Conservation (phyloP, 2,113 vertebrate genomes). For the Donacobius atricapilla region DNA sequence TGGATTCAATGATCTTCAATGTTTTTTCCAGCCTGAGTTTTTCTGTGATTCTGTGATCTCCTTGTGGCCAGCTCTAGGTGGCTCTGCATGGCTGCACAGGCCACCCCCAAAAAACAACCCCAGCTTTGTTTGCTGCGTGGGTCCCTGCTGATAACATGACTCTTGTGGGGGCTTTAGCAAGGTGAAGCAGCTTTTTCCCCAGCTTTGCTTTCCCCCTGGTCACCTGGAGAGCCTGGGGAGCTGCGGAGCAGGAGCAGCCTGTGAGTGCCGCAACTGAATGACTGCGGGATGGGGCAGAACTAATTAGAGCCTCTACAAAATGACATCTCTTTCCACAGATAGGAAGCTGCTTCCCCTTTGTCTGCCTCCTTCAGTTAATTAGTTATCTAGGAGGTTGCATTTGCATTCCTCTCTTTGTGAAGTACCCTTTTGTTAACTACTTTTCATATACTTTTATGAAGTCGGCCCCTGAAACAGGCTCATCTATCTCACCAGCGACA, state of each 20-base stretch:
- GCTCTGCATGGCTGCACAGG: accelerated
- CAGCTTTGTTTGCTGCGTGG: not conserved
- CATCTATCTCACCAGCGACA: slow-evolving; percentile 29
- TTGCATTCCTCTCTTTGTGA: not conserved
- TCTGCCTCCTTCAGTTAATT: slow-evolving; percentile 1
- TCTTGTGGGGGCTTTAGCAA: accelerated
- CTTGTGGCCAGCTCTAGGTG: accelerated
- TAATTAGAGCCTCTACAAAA: slow-evolving; percentile 32
- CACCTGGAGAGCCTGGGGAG: not conserved
- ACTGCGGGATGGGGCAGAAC: not conserved
- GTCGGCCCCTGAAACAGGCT: not conserved
- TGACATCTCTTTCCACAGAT: slow-evolving; percentile 14
- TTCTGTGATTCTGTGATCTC: not conserved
- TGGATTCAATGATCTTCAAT: not conserved
- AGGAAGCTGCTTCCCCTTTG: slow-evolving; percentile 10
- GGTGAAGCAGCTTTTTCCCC: not conserved
- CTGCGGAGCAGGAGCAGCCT: not conserved
- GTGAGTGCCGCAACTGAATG: accelerated
- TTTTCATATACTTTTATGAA: slow-evolving; percentile 54
- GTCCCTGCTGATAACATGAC: not conserved
- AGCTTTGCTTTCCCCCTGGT: not conserved
- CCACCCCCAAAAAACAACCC: not conserved
- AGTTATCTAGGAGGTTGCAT: slow-evolving; percentile 41
- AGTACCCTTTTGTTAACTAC: slow-evolving; percentile 35
- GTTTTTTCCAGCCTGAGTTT: not conserved